A percentile compares a stretch with the other conserved stretches of the same genome.
These are phyloP conservation scores for Ceyx melanurus DNA, from an alignment of 2,113 vertebrate species.

Conservation along the genomic window DNA sequence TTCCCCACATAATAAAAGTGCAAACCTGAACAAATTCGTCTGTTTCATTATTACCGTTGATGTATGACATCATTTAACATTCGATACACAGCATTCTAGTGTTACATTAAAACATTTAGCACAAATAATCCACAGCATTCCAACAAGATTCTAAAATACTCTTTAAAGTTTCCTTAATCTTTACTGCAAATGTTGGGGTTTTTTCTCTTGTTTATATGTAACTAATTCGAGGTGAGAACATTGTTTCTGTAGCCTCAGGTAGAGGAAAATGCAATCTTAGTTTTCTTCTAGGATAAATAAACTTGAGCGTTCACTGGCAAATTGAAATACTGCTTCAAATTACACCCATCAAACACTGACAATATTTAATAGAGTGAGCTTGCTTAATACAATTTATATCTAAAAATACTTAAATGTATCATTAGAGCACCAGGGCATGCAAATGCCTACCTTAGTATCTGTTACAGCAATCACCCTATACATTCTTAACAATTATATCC, in stretches of 20 bases:
- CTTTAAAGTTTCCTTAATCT: not conserved
- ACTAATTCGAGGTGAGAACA: not conserved
- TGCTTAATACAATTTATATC: not conserved
- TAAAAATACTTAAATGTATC: not conserved
- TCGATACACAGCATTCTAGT: not conserved
- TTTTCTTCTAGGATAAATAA: not conserved
- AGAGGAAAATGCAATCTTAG: not conserved
- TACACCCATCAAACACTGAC: accelerated
- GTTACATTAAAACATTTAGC: not conserved
- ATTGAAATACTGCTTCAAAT: not conserved
- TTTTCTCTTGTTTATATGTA: not conserved
- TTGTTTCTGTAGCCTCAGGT: not conserved
- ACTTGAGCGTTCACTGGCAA: not conserved
- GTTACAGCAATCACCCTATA: not conserved
- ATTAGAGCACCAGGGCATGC: not conserved
- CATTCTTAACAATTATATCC: not conserved
- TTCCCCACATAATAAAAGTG: not conserved
- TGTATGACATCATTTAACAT: not conserved
- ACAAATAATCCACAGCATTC: not conserved
- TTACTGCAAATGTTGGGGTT: no score
- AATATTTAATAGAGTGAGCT: not conserved
- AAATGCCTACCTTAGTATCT: not conserved
- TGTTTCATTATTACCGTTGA: not conserved
- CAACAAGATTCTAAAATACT: not conserved
- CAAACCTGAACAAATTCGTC: not conserved